Evolutionary conservation across 2,113 vertebrate genomes (phyloP), one percentile per base, ranked within the genome.

Genomic region (Alectura lathami): DNA sequence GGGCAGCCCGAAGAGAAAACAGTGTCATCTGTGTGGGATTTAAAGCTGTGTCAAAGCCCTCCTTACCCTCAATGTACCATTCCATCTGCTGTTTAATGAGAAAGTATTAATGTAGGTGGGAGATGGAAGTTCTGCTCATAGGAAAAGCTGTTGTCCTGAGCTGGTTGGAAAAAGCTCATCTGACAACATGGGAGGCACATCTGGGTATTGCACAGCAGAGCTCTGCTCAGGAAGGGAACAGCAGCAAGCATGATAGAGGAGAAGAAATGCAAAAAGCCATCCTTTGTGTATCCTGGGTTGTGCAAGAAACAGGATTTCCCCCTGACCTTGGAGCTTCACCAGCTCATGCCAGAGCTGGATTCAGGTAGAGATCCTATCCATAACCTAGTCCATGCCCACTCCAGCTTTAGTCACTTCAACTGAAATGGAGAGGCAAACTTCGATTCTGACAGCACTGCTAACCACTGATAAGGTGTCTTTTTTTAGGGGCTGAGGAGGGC

Each of bases 401-500:
- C 83, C 60, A 26, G 2, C 45, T 10, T 27, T 74, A 72, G 62
- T 43, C 34, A 17, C 15, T 42, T 42, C 75, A 6, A 11, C 0
- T 45, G 82, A 34, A 93, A 36, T 75, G 2, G 57, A 74, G 76
- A 89, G 56, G 79, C 84, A 81, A 83, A 67, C 50, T 42, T 66
- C 94, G 63, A 11, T 51, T 47, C 64, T 79, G 92, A 10, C 93
- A 89, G 91, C 81, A 1, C 62, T 32, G 53, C 87, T 27, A 59
- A 81, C 34, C 89, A 22, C 82, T 14, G 77, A 87, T 84, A 85
- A 91, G 89, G 87, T 82, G 63, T 79, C 84, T 88, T 94, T 94
- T 93, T 85, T 85, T 87, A 95, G 93, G 82, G 84, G 45, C 5
- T 74, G 90, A 38, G 66, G 53, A 95, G 75, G 92, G 93, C 93